phyloP scores from a whole-genome alignment of 2,113 vertebrate genomes.

The Xiphophorus hellerii region DNA sequence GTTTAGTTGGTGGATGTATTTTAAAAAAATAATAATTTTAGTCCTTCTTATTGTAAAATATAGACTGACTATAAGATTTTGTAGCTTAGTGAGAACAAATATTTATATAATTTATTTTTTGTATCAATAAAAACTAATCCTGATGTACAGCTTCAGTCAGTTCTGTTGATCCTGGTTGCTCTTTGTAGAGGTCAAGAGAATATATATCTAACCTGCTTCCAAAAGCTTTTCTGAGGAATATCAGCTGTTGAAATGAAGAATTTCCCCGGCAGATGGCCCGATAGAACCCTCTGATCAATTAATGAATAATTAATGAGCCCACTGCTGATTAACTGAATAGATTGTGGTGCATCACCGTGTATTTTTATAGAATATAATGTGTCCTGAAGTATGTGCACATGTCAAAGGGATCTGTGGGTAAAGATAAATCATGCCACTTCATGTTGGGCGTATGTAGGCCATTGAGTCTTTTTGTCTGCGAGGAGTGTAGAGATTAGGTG shows the following conservation, averaged over 20 bases:
- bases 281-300: slow-evolving; percentile 34
- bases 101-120: not conserved
- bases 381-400: not conserved
- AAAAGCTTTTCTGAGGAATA: slow-evolving; percentile 9
- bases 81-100: not conserved
- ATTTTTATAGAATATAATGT: not conserved
- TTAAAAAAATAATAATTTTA: no score
- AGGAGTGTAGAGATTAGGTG: slow-evolving; percentile 46
- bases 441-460: slow-evolving; percentile 31
- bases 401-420: slow-evolving; percentile 12
- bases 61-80: not conserved
- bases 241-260: slow-evolving; percentile 25
- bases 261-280: slow-evolving; percentile 6
- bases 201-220: slow-evolving; percentile 29
- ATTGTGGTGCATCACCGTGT: not conserved
- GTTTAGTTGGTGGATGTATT: no score
- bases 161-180: slow-evolving; percentile 8
- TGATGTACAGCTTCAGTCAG: not conserved
- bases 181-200: slow-evolving; percentile 37
- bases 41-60: not conserved
- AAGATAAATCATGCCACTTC: slow-evolving; percentile 16
- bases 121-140: not conserved
- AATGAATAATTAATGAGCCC: slow-evolving; percentile 34
- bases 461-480: slow-evolving; percentile 38
- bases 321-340: slow-evolving; percentile 11